These are phyloP conservation scores for Synergus gifuensis DNA, from an alignment of 2,888 invertebrate species.

Conservation along the genomic window DNA sequence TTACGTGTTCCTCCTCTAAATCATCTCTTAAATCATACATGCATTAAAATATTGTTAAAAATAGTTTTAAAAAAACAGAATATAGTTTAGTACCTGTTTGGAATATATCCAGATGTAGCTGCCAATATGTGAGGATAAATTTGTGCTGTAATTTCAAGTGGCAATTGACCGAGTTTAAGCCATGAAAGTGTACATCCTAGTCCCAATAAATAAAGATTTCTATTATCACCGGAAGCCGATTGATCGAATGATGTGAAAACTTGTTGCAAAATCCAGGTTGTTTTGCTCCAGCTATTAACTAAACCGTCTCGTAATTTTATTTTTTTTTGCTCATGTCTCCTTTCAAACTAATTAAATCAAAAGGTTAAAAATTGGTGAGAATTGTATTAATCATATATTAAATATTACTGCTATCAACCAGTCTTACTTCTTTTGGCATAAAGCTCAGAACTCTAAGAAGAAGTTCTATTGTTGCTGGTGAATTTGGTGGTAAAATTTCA, in stretches of 20 bases:
- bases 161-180: slow-evolving; percentile 68
- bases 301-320: slow-evolving; percentile 61
- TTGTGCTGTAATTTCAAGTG: slow-evolving; percentile 67
- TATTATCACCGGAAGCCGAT: slow-evolving; percentile 54
- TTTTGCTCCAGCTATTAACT: slow-evolving; percentile 68
- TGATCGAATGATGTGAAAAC: slow-evolving; percentile 69
- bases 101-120: slow-evolving; percentile 69
- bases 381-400: background rate
- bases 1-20: slow-evolving; percentile 59
- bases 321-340: slow-evolving; percentile 55
- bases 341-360: slow-evolving; percentile 62
- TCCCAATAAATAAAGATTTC: slow-evolving; percentile 64
- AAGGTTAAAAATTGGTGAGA: slow-evolving; percentile 34
- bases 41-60: slow-evolving; percentile 8
- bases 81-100: slow-evolving; percentile 58
- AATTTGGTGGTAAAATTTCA: slow-evolving; percentile 81
- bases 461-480: slow-evolving; percentile 82
- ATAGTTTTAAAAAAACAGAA: background rate
- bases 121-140: slow-evolving; percentile 69
- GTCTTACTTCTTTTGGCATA: slow-evolving; percentile 91
- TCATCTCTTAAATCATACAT: slow-evolving; percentile 59
- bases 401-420: slow-evolving; percentile 37
- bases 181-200: slow-evolving; percentile 72
- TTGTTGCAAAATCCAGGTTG: slow-evolving; percentile 69
- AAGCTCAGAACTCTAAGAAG: slow-evolving; percentile 91